Evolutionary conservation across 2,797 vertebrate genomes (phyloP).

Genomic region (Argentina silus): DNA sequence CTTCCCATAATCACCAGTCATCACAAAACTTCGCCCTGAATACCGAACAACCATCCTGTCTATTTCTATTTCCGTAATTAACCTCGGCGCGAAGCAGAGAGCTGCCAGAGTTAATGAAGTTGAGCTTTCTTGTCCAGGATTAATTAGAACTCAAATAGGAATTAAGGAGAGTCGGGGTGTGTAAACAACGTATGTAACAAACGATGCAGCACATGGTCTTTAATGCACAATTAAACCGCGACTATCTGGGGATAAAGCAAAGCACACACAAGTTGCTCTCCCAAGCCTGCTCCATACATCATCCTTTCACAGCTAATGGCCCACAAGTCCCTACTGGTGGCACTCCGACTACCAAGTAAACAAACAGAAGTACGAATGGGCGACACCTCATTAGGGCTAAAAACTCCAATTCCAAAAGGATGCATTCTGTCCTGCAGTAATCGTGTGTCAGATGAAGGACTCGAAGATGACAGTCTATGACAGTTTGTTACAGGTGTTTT

Average conservation of each 20-base stretch:
- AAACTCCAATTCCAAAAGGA: too few relatives aligned
- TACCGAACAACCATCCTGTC: constrained; percentile 35
- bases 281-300: constrained; percentile 82
- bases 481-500: too few relatives aligned
- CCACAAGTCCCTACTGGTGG: too few relatives aligned
- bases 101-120: constrained; percentile 89
- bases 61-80: constrained; percentile 83
- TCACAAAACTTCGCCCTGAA: neutral
- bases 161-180: constrained; percentile 74
- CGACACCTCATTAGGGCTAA: too few relatives aligned
- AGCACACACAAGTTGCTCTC: constrained; percentile 83
- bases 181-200: constrained; percentile 88
- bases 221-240: constrained; percentile 90
- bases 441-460: too few relatives aligned
- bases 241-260: constrained; percentile 80
- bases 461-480: too few relatives aligned
- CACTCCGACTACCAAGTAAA: too few relatives aligned
- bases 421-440: too few relatives aligned
- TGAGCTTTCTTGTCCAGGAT: constrained; percentile 80
- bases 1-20: neutral
- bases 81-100: constrained; percentile 77
- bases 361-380: too few relatives aligned
- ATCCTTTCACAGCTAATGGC: constrained; percentile 84
- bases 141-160: constrained; percentile 85
- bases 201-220: constrained; percentile 85